Evolutionary conservation across 2,797 vertebrate genomes (phyloP).

Genomic region (Danio albolineatus): DNA sequence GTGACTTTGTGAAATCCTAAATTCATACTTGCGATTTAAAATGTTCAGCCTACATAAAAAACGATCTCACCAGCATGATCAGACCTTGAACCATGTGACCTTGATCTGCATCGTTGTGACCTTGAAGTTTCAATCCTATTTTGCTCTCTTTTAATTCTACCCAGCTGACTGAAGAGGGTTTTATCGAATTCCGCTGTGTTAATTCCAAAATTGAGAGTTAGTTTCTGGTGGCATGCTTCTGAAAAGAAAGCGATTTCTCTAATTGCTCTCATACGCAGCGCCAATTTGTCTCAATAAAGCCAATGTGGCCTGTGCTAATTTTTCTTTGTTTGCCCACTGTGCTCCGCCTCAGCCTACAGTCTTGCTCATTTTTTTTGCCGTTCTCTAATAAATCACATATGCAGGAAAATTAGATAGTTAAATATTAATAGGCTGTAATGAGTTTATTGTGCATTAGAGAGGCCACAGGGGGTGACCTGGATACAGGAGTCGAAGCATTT

Average conservation of each 20-base stretch:
- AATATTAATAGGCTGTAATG: slow-evolving; percentile 85
- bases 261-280: slow-evolving; percentile 74
- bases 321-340: slow-evolving; percentile 71
- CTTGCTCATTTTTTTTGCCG: slow-evolving; percentile 69
- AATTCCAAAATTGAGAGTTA: slow-evolving; percentile 56
- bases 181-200: slow-evolving; percentile 63
- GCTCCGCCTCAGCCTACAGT: slow-evolving; percentile 72
- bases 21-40: slow-evolving; percentile 1
- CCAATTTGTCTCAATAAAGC: slow-evolving; percentile 82
- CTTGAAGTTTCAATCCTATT: slow-evolving; percentile 12
- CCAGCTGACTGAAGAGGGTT: slow-evolving; percentile 59
- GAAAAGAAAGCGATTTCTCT: slow-evolving; percentile 68
- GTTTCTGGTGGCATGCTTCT: slow-evolving; percentile 67
- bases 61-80: too few species aligned
- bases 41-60: background rate
- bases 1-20: background rate
- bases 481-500: slow-evolving; percentile 55
- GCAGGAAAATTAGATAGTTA: slow-evolving; percentile 80
- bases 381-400: slow-evolving; percentile 80
- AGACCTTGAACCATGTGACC: background rate
- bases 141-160: slow-evolving; percentile 64
- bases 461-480: slow-evolving; percentile 71
- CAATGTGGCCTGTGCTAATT: slow-evolving; percentile 75
- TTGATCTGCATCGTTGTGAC: background rate
- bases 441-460: slow-evolving; percentile 79